Base-by-base conservation (phyloP, 2,888 invertebrate species). In the Allacma fusca region DNA sequence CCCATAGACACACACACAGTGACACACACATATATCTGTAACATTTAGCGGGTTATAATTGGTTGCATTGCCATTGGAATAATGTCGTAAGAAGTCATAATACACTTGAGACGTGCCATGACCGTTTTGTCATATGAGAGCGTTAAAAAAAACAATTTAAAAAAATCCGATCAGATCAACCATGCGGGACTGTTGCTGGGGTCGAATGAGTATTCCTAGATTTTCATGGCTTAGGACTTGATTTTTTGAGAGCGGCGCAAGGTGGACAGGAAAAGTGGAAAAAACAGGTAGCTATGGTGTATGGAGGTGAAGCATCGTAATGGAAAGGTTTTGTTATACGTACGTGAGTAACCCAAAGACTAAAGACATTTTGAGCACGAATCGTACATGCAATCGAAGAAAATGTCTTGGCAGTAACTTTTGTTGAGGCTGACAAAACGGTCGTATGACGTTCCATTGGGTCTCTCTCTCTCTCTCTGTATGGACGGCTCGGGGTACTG, bases 41-140 rank as follows among this genome's bases (percentile, higher is more conserved):
- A 34, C 34, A 4, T 34, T 34, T 34, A 9, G 34, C 9, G 4
- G 5, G 5, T 34, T 34, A 4, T 34, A 34, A 34, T 34, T 65
- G 28, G 19, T 9, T 65, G 0, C 24, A 19, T 23, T 65, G 12
- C 28, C 65, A 26, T 21, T 21, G 19, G 29, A 19, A 5, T 13
- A 19, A 19, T 67, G 67, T 67, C 67, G 69, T 40, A 29, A 34
- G 43, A 40, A 23, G 43, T 69, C 40, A 69, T 69, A 43, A 43
- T 67, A 67, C 34, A 67, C 26, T 62, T 62, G 40, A 62, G 72
- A 73, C 72, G 62, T 73, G 72, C 72, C 72, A 62, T 62, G 40
- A 34, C 72, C 62, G 57, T 73, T 73, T 73, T 73, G 72, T 73
- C 62, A 73, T 34, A n/a, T 24, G 24, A 24, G 62, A 57, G 16